Evolutionary conservation across 2,888 invertebrate species (phyloP), one percentile per base, ranked within the genome.

Genomic region (Megalurothrips usitatus): DNA sequence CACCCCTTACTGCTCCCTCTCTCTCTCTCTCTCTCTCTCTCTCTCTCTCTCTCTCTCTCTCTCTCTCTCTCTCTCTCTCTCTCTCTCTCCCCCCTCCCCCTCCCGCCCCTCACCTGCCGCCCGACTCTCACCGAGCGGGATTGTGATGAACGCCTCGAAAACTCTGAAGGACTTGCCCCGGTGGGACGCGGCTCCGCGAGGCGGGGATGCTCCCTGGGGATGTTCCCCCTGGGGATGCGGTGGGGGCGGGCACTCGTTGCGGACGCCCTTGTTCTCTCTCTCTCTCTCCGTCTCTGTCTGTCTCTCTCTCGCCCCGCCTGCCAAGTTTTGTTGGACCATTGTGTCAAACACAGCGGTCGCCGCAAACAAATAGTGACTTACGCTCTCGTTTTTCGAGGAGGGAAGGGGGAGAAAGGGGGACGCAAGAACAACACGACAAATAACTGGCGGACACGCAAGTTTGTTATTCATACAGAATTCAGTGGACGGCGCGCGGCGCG

Each of bases 21-120:
- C 81, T 80, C 79, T 80, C 79, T 80, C 52, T 79, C 79, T 81
- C 81, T 58, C 23, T 79, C 48, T 79, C 63, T 79, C 68, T 43
- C 81, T 80, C 81, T 80, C 81, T 81, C 78, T 79, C 75, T 79
- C 58, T 79, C 58, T 58, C 48, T 49, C 14, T 14, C 58, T 19
- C 58, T 14, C 58, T 75, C 81, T 80, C 79, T 80, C 79, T 80
- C 52, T 78, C 63, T 58, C 49, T 1, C 68, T 23, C 79, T 17
- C 75, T 4, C 34, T 28, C 43, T 8, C 23, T 14, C 10, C 78
- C 12, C 43, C 63, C 68, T 10, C 48, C 78, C 14, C n/a, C 58
- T 19, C 58, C 1, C 58, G 58, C 58, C 58, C n/a, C 58, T 19
- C 58, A 52, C 52, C 17, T 19, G 58, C 34, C 3, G 34, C 6